A percentile compares a stretch with the other conserved stretches of the same genome.
Conservation (phyloP, 2,797 vertebrate species). For the Hippopotamyrus pictus region DNA sequence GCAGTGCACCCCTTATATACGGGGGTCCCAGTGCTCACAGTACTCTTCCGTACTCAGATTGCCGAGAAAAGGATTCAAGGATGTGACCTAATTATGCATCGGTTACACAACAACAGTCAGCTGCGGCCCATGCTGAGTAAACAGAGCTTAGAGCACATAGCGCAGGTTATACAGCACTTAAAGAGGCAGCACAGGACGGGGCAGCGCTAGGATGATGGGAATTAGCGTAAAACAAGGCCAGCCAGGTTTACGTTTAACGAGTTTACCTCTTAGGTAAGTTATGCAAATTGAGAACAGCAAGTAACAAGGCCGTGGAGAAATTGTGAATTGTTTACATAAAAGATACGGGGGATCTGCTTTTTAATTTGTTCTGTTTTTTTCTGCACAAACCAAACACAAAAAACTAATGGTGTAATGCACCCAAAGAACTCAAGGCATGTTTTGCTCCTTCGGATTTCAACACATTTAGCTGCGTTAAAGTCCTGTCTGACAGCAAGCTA, state of each 20-base stretch:
- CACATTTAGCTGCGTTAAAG: too few species aligned
- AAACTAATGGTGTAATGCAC: neutral
- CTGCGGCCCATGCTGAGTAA: neutral
- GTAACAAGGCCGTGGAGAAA: neutral
- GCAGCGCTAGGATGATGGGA: neutral
- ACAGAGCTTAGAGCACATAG: neutral
- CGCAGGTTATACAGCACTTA: neutral
- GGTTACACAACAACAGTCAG: neutral
- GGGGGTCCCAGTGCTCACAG: neutral
- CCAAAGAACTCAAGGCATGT: neutral
- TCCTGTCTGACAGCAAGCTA: neutral
- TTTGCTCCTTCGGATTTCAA: neutral
- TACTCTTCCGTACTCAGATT: neutral
- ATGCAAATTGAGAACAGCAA: neutral
- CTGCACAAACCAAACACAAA: neutral
- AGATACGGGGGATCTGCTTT: neutral
- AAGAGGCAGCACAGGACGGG: neutral
- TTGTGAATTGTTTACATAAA: neutral
- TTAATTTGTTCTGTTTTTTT: neutral
- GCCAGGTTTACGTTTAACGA: neutral
- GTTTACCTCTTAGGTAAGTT: neutral
- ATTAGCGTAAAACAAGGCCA: neutral
- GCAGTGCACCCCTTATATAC: neutral
- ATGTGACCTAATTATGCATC: neutral
- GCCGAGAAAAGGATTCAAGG: neutral